Base-by-base conservation (phyloP, 2,113 vertebrate genomes). In the Rafetus swinhoei region DNA sequence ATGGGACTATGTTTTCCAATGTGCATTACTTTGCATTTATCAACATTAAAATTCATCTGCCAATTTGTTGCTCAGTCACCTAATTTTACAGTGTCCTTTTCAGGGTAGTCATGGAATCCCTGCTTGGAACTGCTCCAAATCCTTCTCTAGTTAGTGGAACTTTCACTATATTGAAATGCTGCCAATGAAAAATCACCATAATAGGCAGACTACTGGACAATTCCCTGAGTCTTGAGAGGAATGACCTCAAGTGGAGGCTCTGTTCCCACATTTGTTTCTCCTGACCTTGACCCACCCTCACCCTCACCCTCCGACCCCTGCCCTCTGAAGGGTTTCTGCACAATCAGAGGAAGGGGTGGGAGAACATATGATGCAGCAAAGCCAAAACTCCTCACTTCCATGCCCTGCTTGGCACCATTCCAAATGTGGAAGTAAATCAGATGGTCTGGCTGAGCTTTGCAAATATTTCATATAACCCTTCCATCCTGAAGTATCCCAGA, bases 31-130 rank as follows among this genome's bases (percentile, higher is more conserved):
- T 45, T 45, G 45, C 5, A 45, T 45, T 45, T 45, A 45, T 45
- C 45, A 45, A 6, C 45, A 45, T 45, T 45, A 45, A 45, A 45
- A 45, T 45, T 45, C 45, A 45, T 45, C 45, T 45, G 45, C 6
- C 45, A 45, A 45, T 45, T 45, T 45, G 45, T 45, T 45, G 45
- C 45, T 5, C 45, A 45, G 45, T 45, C 45, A 45, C 45, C 45
- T 45, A 45, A 45, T 45, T 45, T 45, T 5, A 45, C 45, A 45
- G 45, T 56, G 32, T 86, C 59, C 85, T 45, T 59, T 32, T 90
- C 93, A 96, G 96, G 96, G 93, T 96, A 94, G 94, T 91, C 89
- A 94, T 83, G 94, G 85, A 94, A 89, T 95, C 90, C 93, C 85
- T 90, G 69, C 88, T 94, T 93, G 94, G 95, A 96, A 90, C 60